Percentiles rank a stretch among this genome's conserved stretches.
These are phyloP conservation scores for Setophaga kirtlandii DNA, from an alignment of 2,113 vertebrate species.

Conservation along the genomic window DNA sequence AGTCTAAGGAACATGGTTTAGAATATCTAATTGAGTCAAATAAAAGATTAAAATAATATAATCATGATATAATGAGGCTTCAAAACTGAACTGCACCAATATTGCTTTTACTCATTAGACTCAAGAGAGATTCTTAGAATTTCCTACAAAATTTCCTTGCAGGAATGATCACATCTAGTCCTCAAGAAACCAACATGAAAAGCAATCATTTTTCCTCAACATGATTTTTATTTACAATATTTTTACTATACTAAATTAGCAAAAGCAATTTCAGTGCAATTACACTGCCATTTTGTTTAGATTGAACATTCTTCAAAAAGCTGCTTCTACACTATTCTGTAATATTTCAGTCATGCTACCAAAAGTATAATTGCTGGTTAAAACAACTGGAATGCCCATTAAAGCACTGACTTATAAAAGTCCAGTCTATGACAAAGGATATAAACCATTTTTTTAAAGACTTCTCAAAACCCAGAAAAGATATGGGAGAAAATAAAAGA, in stretches of 20 bases:
- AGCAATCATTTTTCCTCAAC: accelerated
- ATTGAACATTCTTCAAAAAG: not conserved
- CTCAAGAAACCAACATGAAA: not conserved
- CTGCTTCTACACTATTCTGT: not conserved
- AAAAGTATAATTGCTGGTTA: not conserved
- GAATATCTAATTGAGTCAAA: not conserved
- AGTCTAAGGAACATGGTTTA: not conserved
- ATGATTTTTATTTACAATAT: not conserved
- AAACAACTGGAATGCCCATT: not conserved
- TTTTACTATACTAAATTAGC: not conserved
- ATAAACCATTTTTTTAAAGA: not conserved
- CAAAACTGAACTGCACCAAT: not conserved
- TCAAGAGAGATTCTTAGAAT: not conserved
- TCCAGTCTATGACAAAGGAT: not conserved
- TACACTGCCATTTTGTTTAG: not conserved
- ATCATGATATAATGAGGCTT: not conserved
- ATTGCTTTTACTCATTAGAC: not conserved
- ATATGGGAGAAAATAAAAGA: not conserved
- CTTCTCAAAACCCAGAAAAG: not conserved
- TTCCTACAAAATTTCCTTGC: not conserved
- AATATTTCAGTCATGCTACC: not conserved
- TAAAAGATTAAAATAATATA: not conserved
- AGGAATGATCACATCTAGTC: not conserved
- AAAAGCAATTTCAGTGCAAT: not conserved
- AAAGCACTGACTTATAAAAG: not conserved